phyloP scores from a whole-genome alignment of 2,888 invertebrate genomes.

The Rhagonycha fulva region DNA sequence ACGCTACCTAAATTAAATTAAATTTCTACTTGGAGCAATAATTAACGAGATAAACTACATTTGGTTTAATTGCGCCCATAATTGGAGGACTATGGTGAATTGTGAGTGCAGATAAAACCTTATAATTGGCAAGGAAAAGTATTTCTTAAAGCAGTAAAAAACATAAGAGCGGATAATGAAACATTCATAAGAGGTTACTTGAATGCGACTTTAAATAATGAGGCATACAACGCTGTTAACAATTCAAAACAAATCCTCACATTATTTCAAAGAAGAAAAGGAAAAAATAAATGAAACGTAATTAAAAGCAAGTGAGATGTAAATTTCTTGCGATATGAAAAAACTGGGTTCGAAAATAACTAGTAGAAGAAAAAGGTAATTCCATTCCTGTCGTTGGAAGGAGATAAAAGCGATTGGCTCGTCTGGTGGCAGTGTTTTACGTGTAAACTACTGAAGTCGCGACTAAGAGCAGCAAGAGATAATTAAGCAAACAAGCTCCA shows the following conservation, averaged over 20 bases:
- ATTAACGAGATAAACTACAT: constrained; percentile 43
- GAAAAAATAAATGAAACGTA: constrained; percentile 41
- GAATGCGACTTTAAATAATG: constrained; percentile 33
- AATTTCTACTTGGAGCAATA: constrained; percentile 41
- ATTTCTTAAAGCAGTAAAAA: constrained; percentile 34
- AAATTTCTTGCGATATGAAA: constrained; percentile 28
- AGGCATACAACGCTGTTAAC: constrained; percentile 32
- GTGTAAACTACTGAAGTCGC: constrained; percentile 36
- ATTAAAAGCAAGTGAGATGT: constrained; percentile 41
- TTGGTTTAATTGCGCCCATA: constrained; percentile 41
- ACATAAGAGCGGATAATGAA: constrained; percentile 35
- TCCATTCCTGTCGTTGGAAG: constrained; percentile 12
- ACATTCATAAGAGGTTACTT: constrained; percentile 36
- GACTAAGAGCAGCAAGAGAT: constrained; percentile 38
- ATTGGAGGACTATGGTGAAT: constrained; percentile 37
- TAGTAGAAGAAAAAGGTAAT: constrained; percentile 16
- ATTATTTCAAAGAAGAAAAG: background rate
- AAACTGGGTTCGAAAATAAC: constrained; percentile 33
- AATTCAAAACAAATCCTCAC: constrained; percentile 32
- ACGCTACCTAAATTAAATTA: constrained; percentile 39
- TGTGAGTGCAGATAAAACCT: constrained; percentile 36
- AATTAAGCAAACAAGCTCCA: constrained; percentile 43
- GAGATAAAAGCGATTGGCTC: constrained; percentile 33
- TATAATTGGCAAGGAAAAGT: constrained; percentile 37
- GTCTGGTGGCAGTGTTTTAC: constrained; percentile 36